Base-by-base conservation (phyloP, 2,113 vertebrate species). In the Thermophis baileyi region DNA sequence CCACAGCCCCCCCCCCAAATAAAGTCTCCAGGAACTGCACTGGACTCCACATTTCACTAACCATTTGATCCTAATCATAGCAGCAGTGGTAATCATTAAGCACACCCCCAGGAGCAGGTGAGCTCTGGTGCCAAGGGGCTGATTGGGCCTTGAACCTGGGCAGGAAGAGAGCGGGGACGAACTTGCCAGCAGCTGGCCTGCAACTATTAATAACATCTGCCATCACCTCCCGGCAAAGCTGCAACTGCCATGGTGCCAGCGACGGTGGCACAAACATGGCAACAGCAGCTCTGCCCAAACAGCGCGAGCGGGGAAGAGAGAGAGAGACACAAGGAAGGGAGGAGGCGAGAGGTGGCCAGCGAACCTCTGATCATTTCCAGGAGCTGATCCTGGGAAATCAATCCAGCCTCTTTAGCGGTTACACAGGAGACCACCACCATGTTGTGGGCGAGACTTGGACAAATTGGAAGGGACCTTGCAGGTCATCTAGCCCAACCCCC, bases 191-290 rank as follows among this genome's bases (percentile, higher is more conserved):
- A 51, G 85, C 74, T 60, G 54, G 74, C 74, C 24, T 57, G 90
- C 27, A 89, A 35, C 90, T 91, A 89, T 91, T 93, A 91, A 91
- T 93, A 91, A 91, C 89, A 88, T 74, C 69, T 91, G 88, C 90
- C 69, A 11, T 91, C 93, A 89, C 89, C 87, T 53, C 53, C 50
- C 53, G 87, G 63, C 69, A 50, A 46, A 24, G 69, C 53, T 24
- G 63, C 24, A 57, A 60, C 93, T 22, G 53, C 93, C 93, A 25
- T 20, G 57, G 87, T 54, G 44, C 40, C 18, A 6, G 90, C 63
- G 20, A 88, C n/a, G 3, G 53, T 55, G 5, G 24, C 40, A 85
- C 88, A 93, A 93, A 90, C 92, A 93, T 63, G 30, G 54, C 49
- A 22, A 27, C 69, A 60, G 53, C 63, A 4, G 18, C 55, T 35